phyloP scores from a whole-genome alignment of 1,140 invertebrate genomes.

The Diabrotica virgifera region DNA sequence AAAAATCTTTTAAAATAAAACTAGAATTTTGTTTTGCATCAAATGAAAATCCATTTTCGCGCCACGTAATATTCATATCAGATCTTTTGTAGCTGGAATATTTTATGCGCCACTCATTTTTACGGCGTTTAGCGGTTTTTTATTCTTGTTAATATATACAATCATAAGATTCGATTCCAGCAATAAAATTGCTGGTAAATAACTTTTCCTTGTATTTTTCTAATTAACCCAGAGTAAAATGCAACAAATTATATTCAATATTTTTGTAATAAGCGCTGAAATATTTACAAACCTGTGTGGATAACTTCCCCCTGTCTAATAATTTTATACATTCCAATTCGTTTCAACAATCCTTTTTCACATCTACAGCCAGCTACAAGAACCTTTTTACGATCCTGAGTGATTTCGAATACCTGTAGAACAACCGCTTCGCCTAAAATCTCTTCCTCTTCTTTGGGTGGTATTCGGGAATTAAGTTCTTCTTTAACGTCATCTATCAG shows the following conservation, averaged over 20 bases:
- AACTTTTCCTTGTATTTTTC: no score
- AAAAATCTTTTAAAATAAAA: no score
- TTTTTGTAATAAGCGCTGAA: slow-evolving; percentile 4
- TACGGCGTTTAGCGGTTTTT: no score
- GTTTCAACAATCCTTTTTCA: slow-evolving; percentile 72
- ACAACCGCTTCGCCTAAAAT: slow-evolving; percentile 81
- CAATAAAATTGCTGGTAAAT: no score
- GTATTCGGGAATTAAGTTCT: slow-evolving; percentile 73
- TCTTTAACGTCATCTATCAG: slow-evolving; percentile 84
- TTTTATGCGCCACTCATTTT: no score
- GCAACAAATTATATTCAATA: neutral
- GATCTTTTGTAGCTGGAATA: no score
- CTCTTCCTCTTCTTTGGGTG: slow-evolving; percentile 70
- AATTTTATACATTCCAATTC: slow-evolving; percentile 66
- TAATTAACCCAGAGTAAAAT: no score
- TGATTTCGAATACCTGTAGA: slow-evolving; percentile 79
- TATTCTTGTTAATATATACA: no score
- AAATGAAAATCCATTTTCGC: no score
- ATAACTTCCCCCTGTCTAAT: slow-evolving; percentile 69
- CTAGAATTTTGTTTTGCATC: no score
- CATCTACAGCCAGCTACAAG: slow-evolving; percentile 88
- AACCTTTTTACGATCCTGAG: slow-evolving; percentile 76
- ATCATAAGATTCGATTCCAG: no score
- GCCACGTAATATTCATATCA: no score
- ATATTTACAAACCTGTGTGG: slow-evolving; percentile 62